Evolutionary conservation across 2,888 invertebrate genomes (phyloP), one percentile per base, ranked within the genome.

Genomic region (Hololepta plana): DNA sequence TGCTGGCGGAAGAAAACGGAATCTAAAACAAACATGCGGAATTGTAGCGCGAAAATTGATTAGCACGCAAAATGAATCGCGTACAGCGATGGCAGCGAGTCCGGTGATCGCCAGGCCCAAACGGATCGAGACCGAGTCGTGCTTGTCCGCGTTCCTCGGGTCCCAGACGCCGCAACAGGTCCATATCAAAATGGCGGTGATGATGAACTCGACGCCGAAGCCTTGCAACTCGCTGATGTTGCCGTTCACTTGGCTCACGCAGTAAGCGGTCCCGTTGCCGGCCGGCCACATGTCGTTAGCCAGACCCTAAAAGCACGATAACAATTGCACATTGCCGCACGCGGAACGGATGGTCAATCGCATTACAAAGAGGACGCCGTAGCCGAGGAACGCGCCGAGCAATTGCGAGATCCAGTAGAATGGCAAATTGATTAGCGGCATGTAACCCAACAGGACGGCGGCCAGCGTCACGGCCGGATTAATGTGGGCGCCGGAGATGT

Each of bases 401-500:
- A 70, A 54, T 51, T 84, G 76, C 4, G 62, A 72, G 2, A 70
- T 43, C 3, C 71, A 43, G 42, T 76, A 82, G 12, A 67, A 46
- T 1, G 65, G 52, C 2, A 67, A 70, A 16, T 60, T 51, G 12
- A 52, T 41, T 4, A 67, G 39, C 3, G 68, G 56, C 31, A 64
- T 59, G 17, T 57, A 51, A 0, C 72, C 72, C 41, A 67, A 57
- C n/a, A 72, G 46, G 2, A 64, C 50, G 1, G 73, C 62, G 1
- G 67, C 67, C 4, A 72, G 43, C 0, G 76, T 72, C 3, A 79
- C 70, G 1, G 68, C 62, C 1, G 79, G 79, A 50, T 79, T 79
- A 42, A 79, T 53, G 42, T 72, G 74, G 0, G 73, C 71, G 7
- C 72, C 73, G 13, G 77, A 76, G 23, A 79, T 60, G 42, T 76